phyloP scores from a whole-genome alignment of 2,113 vertebrate species.

The Delphinus delphis region DNA sequence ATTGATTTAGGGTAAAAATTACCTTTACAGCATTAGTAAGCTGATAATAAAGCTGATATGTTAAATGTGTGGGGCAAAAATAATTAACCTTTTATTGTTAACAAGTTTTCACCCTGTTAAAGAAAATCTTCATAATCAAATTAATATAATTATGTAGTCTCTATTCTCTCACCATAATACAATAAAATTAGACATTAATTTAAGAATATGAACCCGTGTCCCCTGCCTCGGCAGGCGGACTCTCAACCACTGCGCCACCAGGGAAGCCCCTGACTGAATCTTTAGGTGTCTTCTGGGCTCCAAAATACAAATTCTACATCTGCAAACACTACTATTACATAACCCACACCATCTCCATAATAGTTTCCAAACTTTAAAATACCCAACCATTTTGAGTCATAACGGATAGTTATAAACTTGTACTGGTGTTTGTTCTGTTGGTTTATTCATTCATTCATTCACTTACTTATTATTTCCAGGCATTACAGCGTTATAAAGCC shows the following conservation, averaged over 20 bases:
- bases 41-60: conserved; percentile 17
- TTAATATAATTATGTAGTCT: not conserved
- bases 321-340: not conserved
- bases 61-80: conserved; percentile 35
- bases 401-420: not conserved
- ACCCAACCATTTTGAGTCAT: not conserved
- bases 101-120: not conserved
- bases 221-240: too few species aligned
- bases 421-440: not conserved
- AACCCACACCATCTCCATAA: not conserved
- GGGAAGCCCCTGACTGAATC: not conserved
- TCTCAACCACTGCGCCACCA: too few species aligned
- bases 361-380: not conserved
- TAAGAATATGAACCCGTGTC: not conserved
- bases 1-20: not conserved
- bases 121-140: conserved; percentile 30
- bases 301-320: not conserved
- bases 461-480: not conserved
- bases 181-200: conserved; percentile 32
- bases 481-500: not conserved
- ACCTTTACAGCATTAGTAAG: not conserved
- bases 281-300: not conserved
- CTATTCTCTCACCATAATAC: not conserved
- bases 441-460: not conserved
- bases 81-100: conserved; percentile 49